Conservation (phyloP, 2,113 vertebrate genomes). For the Edolisoma coerulescens region DNA sequence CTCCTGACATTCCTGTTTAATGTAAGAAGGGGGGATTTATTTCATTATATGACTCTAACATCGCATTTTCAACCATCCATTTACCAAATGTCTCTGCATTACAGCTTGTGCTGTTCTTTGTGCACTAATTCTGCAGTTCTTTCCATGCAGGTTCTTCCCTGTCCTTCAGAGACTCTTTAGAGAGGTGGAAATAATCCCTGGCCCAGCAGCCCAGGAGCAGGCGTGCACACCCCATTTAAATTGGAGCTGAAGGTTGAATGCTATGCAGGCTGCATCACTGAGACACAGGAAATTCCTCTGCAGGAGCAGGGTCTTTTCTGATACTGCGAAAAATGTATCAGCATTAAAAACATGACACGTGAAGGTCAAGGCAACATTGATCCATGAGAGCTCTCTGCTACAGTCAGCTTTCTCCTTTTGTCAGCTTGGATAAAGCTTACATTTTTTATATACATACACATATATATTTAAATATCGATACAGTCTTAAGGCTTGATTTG, state of each 20-base stretch:
- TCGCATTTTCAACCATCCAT: background rate
- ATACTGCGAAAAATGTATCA: background rate
- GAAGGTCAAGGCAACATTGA: background rate
- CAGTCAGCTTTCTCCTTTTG: background rate
- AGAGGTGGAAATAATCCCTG: background rate
- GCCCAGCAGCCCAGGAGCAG: background rate
- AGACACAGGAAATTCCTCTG: conserved; percentile 14
- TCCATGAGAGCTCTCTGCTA: background rate
- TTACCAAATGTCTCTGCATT: background rate
- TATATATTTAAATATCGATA: background rate
- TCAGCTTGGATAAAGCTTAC: background rate
- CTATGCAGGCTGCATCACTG: background rate
- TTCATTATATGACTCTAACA: background rate
- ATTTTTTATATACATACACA: background rate
- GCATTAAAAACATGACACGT: background rate
- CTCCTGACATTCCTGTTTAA: background rate
- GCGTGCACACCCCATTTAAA: background rate
- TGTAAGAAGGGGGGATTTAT: background rate
- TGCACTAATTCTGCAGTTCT: background rate
- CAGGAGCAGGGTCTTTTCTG: conserved; percentile 2
- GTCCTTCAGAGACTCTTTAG: background rate
- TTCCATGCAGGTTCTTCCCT: background rate
- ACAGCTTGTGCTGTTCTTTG: background rate
- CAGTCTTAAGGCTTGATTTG: background rate
- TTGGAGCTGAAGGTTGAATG: background rate